A percentile compares a stretch with the other conserved stretches of the same genome.
These are phyloP conservation scores for Acanthosepion esculentum DNA, from an alignment of 2,888 invertebrate genomes.

Conservation along the genomic window DNA sequence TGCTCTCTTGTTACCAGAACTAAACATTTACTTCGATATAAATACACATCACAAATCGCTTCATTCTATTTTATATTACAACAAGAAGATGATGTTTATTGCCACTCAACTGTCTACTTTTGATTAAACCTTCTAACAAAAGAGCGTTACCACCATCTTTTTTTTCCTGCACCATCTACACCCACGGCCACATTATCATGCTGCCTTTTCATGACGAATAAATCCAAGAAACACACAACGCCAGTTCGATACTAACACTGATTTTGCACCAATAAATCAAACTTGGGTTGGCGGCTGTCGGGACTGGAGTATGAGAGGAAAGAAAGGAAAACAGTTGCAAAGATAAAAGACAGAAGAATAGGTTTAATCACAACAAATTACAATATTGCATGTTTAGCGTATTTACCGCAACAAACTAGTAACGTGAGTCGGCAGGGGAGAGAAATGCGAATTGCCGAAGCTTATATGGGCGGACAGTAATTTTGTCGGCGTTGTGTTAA, in stretches of 20 bases:
- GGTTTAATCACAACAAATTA: not conserved
- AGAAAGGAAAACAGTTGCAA: not conserved
- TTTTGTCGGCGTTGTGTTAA: not conserved
- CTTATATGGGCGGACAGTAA: not conserved
- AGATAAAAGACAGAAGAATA: not conserved
- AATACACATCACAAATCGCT: not conserved
- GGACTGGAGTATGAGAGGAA: not conserved
- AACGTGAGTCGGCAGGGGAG: not conserved
- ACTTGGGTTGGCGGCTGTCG: not conserved
- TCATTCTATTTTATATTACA: not conserved
- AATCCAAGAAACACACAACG: not conserved
- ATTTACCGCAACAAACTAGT: not conserved
- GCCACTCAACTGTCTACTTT: conserved; percentile 10
- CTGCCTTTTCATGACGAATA: not conserved
- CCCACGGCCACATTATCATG: not conserved
- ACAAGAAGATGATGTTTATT: not conserved
- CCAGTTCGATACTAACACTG: not conserved
- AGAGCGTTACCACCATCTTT: not conserved
- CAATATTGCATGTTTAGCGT: not conserved
- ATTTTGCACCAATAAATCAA: not conserved
- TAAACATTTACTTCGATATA: not conserved
- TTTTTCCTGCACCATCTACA: not conserved
- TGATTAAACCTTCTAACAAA: not conserved
- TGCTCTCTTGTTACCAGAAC: not conserved
- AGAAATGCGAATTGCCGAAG: not conserved